These are phyloP conservation scores for Rhinolophus sinicus DNA, from an alignment of 2,113 vertebrate species.

Conservation along the genomic window DNA sequence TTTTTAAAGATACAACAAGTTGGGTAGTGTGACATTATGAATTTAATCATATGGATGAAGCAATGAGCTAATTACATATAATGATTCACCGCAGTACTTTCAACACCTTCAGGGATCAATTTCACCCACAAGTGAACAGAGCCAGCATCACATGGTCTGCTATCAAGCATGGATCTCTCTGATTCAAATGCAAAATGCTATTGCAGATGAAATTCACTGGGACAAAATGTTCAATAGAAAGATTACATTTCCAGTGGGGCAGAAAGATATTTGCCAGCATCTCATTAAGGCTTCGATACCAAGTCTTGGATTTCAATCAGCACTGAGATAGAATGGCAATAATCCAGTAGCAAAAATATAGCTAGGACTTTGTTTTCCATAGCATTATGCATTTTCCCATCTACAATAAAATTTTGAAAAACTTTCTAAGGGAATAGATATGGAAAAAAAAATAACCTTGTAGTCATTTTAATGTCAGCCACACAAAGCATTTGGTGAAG, in stretches of 20 bases:
- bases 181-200: conserved; percentile 87
- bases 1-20: conserved; percentile 59
- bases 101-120: conserved; percentile 80
- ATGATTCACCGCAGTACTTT: conserved; percentile 66
- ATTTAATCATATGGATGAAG: conserved; percentile 72
- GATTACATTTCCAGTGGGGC: conserved; percentile 88
- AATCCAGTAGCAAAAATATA: conserved; percentile 71
- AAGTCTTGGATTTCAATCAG: conserved; percentile 86
- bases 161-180: conserved; percentile 81
- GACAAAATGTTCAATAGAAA: conserved; percentile 85
- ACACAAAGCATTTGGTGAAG: conserved; percentile 71
- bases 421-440: conserved; percentile 78
- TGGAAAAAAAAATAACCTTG: conserved; percentile 78
- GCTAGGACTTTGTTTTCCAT: conserved; percentile 75
- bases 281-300: conserved; percentile 85
- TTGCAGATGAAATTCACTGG: conserved; percentile 83
- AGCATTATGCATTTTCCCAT: conserved; percentile 70
- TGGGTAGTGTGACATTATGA: background rate
- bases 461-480: conserved; percentile 82
- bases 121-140: conserved; percentile 78
- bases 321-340: conserved; percentile 79
- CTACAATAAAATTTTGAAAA: conserved; percentile 75
- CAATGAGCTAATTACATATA: conserved; percentile 79
- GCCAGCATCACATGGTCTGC: conserved; percentile 53
- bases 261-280: conserved; percentile 88